phyloP scores from a whole-genome alignment of 2,888 invertebrate species.

The Iphiclides podalirius region DNA sequence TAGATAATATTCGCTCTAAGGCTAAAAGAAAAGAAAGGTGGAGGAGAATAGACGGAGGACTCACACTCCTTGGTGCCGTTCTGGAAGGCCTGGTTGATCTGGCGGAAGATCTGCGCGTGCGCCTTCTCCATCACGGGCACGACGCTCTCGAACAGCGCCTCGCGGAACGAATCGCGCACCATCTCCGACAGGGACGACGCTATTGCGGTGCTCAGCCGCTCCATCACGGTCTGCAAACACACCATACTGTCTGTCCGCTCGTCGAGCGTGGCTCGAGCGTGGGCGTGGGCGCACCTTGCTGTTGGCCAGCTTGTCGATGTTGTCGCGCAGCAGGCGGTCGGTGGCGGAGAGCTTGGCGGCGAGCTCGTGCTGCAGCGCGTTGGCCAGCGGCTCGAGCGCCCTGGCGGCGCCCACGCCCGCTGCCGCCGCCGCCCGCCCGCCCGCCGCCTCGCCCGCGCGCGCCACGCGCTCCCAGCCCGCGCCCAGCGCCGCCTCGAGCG shows the following conservation, averaged over 20 bases:
- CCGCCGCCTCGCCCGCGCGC: conserved; percentile 51
- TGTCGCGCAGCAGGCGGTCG: conserved; percentile 88
- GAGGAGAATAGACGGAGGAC: no score
- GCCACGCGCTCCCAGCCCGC: conserved; percentile 59
- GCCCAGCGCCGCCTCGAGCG: conserved; percentile 52
- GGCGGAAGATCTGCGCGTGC: conserved; percentile 91
- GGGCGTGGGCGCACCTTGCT: conserved; percentile 82
- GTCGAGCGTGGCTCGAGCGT: no score
- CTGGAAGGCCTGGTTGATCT: conserved; percentile 93
- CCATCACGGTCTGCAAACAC: conserved; percentile 86
- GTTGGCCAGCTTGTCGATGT: conserved; percentile 87
- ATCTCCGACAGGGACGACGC: conserved; percentile 85
- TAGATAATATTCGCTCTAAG: no score
- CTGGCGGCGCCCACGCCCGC: conserved; percentile 79
- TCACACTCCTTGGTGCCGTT: conserved; percentile 95
- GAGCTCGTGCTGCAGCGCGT: conserved; percentile 86
- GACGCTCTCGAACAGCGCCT: conserved; percentile 86
- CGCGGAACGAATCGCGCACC: conserved; percentile 88
- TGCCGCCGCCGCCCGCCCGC: conserved; percentile 57
- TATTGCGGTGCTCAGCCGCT: conserved; percentile 85
- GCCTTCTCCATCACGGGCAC: conserved; percentile 94
- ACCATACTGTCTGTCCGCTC: conserved; percentile 91
- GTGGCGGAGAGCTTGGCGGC: conserved; percentile 85
- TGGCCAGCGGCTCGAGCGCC: conserved; percentile 86
- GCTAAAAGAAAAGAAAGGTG: no score